Base-by-base conservation (phyloP, 2,797 vertebrate genomes). In the Micrastur ruficollis region DNA sequence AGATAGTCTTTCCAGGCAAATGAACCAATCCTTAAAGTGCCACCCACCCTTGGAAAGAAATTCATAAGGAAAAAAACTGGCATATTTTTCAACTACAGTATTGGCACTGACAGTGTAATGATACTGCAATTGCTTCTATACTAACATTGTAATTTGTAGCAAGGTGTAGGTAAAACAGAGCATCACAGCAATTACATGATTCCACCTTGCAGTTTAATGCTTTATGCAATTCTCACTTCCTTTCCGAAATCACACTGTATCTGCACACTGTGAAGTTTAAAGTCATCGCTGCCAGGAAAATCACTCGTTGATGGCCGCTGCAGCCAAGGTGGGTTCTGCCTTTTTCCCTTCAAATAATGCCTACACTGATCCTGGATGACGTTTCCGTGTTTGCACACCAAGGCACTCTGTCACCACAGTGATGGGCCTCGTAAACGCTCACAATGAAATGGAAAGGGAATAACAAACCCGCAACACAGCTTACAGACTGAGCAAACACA, bases 81-180 rank as follows among this genome's bases (percentile, higher is more conserved):
- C 31, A 19, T 71, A 70, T 42, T 59, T 89, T 96, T 78, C 83
- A 97, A 26, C 67, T 85, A 9, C 40, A 67, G 62, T 27, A 44
- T 42, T 27, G 9, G 59, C 21, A 49, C 50, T 89, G 76, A 71
- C 80, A 89, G 66, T 80, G 67, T 70, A 95, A 86, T 86, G 83
- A 93, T 91, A 86, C 78, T 81, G 70, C 71, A 94, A 47, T 61
- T 82, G 73, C 52, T 38, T 89, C 88, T 92, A 34, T 25, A 59
- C 52, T 71, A 94, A 91, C 63, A 63, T 36, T 92, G 46, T 80
- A 93, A 95, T 94, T 97, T 95, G 47, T 52, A 89, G 63, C 47
- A 70, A 73, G 67, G 59, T 89, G 59, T 66, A 89, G 85, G 80
- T 62, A 95, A 89, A 95, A 96, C 91, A 96, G 50, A 91, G 8